Percentiles rank a stretch among this genome's conserved stretches.
Conservation (phyloP, 2,888 invertebrate species). For the Patella depressa region DNA sequence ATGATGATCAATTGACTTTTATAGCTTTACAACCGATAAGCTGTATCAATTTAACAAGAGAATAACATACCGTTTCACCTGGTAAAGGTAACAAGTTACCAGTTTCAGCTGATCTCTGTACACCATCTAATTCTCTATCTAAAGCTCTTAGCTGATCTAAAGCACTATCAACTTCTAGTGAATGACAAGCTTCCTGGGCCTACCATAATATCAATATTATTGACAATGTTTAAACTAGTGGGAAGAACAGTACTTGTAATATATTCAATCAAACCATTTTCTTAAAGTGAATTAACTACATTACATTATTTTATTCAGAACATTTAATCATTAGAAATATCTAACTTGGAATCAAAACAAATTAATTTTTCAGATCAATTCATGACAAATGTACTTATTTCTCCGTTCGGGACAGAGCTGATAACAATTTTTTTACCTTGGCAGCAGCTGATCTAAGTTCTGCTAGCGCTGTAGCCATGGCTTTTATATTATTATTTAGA, state of each 20-base stretch:
- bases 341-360: no score
- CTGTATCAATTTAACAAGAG: not conserved
- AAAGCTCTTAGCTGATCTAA: constrained; percentile 85
- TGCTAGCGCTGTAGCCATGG: constrained; percentile 75
- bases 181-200: constrained; percentile 72
- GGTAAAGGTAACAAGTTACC: constrained; percentile 85
- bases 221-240: no score
- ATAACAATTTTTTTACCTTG: constrained; percentile 56
- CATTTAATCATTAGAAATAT: no score
- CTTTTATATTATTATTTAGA: constrained; percentile 81
- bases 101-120: constrained; percentile 82
- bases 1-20: not conserved
- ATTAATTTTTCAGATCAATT: no score
- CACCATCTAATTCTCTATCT: constrained; percentile 85
- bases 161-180: constrained; percentile 85
- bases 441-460: constrained; percentile 77
- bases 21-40: not conserved
- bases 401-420: no score
- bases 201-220: constrained; percentile 14
- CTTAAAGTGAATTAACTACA: no score
- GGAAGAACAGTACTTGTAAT: no score
- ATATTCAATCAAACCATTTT: no score
- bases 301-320: no score
- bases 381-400: no score
- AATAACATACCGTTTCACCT: constrained; percentile 80